phyloP scores from a whole-genome alignment of 2,888 invertebrate genomes.

The Charanyca ferruginea region DNA sequence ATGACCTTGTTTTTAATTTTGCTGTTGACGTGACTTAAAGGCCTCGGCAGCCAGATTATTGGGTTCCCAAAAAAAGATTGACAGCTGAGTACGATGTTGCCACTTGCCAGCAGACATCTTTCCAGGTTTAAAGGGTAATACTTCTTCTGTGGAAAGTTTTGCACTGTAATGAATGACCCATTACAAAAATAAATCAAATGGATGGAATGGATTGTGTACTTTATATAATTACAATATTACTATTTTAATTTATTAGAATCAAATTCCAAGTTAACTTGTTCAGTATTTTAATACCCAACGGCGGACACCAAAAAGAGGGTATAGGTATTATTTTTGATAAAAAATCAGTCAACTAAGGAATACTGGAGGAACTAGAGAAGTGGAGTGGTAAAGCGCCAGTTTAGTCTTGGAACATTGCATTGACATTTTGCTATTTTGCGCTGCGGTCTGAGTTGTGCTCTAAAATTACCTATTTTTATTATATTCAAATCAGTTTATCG shows the following conservation, averaged over 20 bases:
- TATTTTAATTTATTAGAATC: not conserved
- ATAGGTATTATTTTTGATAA: not conserved
- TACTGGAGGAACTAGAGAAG: not conserved
- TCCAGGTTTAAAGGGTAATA: not conserved
- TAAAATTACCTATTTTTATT: slow-evolving; percentile 42
- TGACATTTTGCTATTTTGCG: slow-evolving; percentile 60
- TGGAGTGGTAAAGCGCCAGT: slow-evolving; percentile 24
- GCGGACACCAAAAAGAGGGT: too few species aligned
- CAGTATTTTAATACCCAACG: not conserved
- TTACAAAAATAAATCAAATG: too few species aligned
- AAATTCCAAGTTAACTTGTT: not conserved
- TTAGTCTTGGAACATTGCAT: slow-evolving; percentile 48
- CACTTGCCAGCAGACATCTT: slow-evolving; percentile 20
- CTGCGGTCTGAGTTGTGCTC: slow-evolving; percentile 56
- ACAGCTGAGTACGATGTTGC: slow-evolving; percentile 28
- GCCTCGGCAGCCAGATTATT: not conserved
- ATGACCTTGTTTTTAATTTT: too few species aligned
- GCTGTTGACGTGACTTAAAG: not conserved
- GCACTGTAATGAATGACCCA: too few species aligned
- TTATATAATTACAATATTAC: too few species aligned
- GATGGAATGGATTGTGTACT: not conserved
- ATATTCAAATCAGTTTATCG: slow-evolving; percentile 53
- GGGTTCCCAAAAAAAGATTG: not conserved
- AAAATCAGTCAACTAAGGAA: not conserved
- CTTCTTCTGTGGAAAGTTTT: not conserved